These are phyloP conservation scores for Cyaniris semiargus DNA, from an alignment of 2,888 invertebrate species.

Conservation along the genomic window DNA sequence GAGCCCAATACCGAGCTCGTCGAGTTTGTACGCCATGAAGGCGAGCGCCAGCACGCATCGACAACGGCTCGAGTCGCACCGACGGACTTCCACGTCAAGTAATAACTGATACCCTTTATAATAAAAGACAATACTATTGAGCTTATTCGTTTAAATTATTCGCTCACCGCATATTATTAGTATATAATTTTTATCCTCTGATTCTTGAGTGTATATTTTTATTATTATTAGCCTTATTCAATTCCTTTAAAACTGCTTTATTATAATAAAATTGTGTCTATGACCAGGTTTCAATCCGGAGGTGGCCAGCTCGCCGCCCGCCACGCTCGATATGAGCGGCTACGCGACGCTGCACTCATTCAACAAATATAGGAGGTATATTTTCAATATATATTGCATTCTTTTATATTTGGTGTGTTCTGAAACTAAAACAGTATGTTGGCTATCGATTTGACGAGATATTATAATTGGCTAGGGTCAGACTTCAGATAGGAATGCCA, in stretches of 20 bases:
- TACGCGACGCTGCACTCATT: constrained; percentile 86
- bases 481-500: too few species aligned
- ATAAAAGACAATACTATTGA: too few species aligned
- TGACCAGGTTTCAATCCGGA: constrained; percentile 74
- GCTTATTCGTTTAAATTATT: too few species aligned
- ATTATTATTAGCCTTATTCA: too few species aligned
- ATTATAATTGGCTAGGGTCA: too few species aligned
- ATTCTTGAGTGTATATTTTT: too few species aligned
- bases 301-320: constrained; percentile 80
- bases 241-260: too few species aligned
- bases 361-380: constrained; percentile 79
- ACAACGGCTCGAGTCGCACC: constrained; percentile 72
- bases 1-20: constrained; percentile 93
- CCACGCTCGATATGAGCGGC: constrained; percentile 88
- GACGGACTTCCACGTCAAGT: constrained; percentile 81
- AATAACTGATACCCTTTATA: constrained; percentile 45
- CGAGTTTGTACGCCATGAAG: constrained; percentile 83
- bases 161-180: too few species aligned
- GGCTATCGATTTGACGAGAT: too few species aligned
- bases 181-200: too few species aligned
- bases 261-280: not conserved
- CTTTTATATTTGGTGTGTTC: not conserved
- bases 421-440: too few species aligned
- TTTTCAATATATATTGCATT: not conserved
- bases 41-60: constrained; percentile 62